A percentile compares a stretch with the other conserved stretches of the same genome.
phyloP scores from a whole-genome alignment of 2,113 vertebrate species.

The Megaceryle torquata region DNA sequence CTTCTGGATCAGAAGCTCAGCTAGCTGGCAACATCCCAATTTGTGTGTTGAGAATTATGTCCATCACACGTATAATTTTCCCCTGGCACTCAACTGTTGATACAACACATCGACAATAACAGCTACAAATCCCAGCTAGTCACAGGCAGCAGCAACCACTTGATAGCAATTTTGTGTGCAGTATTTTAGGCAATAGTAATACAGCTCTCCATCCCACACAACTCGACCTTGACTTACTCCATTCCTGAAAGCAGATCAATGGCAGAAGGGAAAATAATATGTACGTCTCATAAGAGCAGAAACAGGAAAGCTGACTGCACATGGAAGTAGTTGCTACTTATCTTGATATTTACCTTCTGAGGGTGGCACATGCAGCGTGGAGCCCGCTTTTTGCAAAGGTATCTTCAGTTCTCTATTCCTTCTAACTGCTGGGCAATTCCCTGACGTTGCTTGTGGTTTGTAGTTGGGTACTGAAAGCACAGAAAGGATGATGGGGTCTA shows the following conservation, averaged over 20 bases:
- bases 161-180: neutral
- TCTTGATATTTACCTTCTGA: neutral
- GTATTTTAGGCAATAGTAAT: neutral
- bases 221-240: neutral
- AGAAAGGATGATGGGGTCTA: neutral
- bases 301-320: neutral
- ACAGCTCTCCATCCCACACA: neutral
- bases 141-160: neutral
- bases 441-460: neutral
- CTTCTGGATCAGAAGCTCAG: neutral
- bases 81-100: neutral
- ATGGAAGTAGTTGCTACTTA: neutral
- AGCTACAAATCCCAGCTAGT: neutral
- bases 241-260: neutral
- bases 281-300: neutral
- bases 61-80: neutral
- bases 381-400: neutral
- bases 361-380: neutral
- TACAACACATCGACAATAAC: neutral
- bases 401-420: accelerated
- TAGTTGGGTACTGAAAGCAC: neutral
- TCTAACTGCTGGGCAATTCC: accelerated
- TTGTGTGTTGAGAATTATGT: neutral
- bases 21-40: neutral
- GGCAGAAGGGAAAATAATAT: neutral